Evolutionary conservation across 2,113 vertebrate genomes (phyloP), one percentile per base, ranked within the genome.

Genomic region (Heterotis niloticus): DNA sequence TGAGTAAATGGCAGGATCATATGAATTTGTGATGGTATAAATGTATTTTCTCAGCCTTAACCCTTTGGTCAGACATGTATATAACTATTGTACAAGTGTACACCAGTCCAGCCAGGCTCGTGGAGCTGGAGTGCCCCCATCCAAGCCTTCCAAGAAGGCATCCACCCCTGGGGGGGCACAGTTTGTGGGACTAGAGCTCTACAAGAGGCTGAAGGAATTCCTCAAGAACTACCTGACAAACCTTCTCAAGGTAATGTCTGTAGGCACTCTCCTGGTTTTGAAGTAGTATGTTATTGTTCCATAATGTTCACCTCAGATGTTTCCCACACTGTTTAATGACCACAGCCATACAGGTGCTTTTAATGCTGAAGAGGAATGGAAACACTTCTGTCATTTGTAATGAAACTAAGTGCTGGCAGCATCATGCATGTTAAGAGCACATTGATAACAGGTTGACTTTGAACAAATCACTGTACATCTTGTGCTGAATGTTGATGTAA

Each of bases 51-150:
- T 12, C 29, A 83, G 90, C 94, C 94, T 96, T 96, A 92, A 96
- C 89, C 66, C 51, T 7, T 75, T 18, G 69, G 17, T 82, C 90
- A 99, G 97, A 93, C 97, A 99, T 83, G 97, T 99, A 87, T 99
- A 99, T 95, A 98, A 99, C 94, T 99, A 99, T 91, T 99, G 97
- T 88, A 98, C 97, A 74, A 98, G 97, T 54, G 97, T 99, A 82
- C 97, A 99, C 88, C 97, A 99, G 90, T 97, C 97, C 68, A 98
- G 94, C 91, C 96, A 97, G 88, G 93, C 94, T 23, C 85, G 96
- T 34, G 96, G 96, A 83, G 92, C 95, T 17, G 95, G 94, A 79
- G 92, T 93, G 65, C 94, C 96, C 26, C 93, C 95, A 75, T 92
- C 95, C 60, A 98, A 98, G 85, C 91, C 92, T 89, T 97, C 96